phyloP scores from a whole-genome alignment of 2,888 invertebrate genomes.

The Disparrhopalites patrizii region DNA sequence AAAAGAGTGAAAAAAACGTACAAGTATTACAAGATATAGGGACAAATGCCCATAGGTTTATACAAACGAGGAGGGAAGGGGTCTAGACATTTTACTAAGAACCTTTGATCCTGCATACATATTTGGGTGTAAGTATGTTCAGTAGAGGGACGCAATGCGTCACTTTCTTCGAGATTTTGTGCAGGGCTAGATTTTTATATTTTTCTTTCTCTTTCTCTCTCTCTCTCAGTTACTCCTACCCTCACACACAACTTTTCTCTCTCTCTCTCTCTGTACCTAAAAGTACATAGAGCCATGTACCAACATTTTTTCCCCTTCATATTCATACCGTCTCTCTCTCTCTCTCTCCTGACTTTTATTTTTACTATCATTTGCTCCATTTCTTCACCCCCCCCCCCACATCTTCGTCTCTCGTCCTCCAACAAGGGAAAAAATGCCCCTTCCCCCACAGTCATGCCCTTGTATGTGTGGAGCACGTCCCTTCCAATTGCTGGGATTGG shows the following conservation, averaged over 20 bases:
- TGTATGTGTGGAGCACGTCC: no score
- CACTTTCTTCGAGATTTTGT: slow-evolving; percentile 29
- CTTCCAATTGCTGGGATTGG: no score
- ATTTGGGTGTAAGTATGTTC: slow-evolving; percentile 11
- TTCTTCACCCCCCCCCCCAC: background rate
- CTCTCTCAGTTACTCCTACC: background rate
- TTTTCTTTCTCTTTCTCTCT: slow-evolving; percentile 15
- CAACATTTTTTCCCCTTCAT: background rate
- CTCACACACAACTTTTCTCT: background rate
- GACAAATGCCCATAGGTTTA: no score
- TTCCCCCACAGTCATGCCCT: no score
- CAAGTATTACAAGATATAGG: background rate
- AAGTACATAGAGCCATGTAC: background rate
- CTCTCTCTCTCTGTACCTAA: background rate
- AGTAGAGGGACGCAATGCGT: slow-evolving; percentile 31
- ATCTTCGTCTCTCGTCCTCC: background rate
- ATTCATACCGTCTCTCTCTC: background rate
- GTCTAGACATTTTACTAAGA: background rate
- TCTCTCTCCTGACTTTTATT: background rate
- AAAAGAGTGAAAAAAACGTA: background rate
- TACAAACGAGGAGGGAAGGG: background rate
- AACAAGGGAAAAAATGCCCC: no score
- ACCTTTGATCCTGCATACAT: slow-evolving; percentile 10
- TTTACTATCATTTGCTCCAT: background rate
- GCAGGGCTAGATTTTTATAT: slow-evolving; percentile 23